Conservation (phyloP, 2,888 invertebrate genomes). For the Sepioteuthis lessoniana region DNA sequence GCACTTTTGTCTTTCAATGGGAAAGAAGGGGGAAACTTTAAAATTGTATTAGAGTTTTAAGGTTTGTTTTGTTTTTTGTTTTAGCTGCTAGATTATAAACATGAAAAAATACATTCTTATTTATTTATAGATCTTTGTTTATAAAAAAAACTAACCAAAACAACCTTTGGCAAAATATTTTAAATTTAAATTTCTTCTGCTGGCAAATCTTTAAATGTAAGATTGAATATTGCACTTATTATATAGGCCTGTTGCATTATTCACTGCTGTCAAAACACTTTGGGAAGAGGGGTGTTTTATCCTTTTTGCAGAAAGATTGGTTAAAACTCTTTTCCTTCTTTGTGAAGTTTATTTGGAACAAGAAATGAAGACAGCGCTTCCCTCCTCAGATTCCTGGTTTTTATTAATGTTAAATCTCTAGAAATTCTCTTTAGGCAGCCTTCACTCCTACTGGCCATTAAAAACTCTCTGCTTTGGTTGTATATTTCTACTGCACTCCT, state of each 20-base stretch:
- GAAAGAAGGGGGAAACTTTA: no score
- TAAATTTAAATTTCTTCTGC: not conserved
- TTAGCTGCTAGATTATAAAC: no score
- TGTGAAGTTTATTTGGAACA: not conserved
- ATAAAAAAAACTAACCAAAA: no score
- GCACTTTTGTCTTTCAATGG: no score
- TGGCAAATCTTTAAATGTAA: not conserved
- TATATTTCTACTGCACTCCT: not conserved
- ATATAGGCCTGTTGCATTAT: not conserved
- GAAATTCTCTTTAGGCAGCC: not conserved
- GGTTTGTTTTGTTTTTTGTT: no score
- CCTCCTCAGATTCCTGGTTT: not conserved
- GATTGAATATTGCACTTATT: no score
- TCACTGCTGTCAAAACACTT: not conserved
- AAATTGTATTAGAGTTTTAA: no score
- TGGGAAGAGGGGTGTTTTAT: not conserved
- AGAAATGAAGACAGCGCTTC: not conserved
- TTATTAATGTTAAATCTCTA: not conserved
- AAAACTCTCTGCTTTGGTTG: not conserved
- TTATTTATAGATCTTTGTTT: no score
- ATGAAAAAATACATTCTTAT: no score
- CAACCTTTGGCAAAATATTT: no score
- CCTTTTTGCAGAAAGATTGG: not conserved
- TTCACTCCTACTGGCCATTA: not conserved
- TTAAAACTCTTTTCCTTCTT: not conserved